Evolutionary conservation across 2,113 vertebrate genomes (phyloP), one percentile per base, ranked within the genome.

Genomic region (Garra rufa): DNA sequence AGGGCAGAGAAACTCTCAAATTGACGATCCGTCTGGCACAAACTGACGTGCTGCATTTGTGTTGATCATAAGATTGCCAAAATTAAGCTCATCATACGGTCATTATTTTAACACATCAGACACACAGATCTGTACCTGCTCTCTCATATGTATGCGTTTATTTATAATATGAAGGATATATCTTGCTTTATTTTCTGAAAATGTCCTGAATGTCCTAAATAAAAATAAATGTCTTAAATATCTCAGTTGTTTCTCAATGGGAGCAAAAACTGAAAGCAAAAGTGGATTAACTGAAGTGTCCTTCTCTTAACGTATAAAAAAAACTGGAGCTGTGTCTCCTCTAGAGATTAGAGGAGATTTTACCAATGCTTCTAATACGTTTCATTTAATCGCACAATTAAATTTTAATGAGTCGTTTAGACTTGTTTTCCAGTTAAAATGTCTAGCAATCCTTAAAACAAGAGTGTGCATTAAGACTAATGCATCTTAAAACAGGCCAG

Each of bases 1-100:
- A 86, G 92, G 90, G 55, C 91, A 88, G 50, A 75, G 85, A 90
- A 89, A 87, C 67, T 70, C 48, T 78, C 34, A 55, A 9, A 17
- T 19, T 61, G n/a, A 57, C 6, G 13, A 24, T 70, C 15, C 76
- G 69, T 76, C 67, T 77, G 26, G 48, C 71, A 52, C 43, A 52
- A 61, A 77, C 61, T 76, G 43, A 26, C 17, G 13, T 5, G 17
- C 44, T 41, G n/a, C 43, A 24, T 82, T 65, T 65, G 52, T 52
- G 65, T 70, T 82, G 65, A 70, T 34, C 13, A 70, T 34, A 24
- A 38, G 30, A 81, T 38, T 15, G 19, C 65, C 63, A 52, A 55
- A 52, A 81, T 61, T 13, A 76, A 34, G 28, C 8, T n/a, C 76
- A 78, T 78, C 38, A 28, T 63, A 28, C 3, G 34, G 30, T 26